Conservation (phyloP, 2,888 invertebrate genomes). For the Hermodice carunculata region DNA sequence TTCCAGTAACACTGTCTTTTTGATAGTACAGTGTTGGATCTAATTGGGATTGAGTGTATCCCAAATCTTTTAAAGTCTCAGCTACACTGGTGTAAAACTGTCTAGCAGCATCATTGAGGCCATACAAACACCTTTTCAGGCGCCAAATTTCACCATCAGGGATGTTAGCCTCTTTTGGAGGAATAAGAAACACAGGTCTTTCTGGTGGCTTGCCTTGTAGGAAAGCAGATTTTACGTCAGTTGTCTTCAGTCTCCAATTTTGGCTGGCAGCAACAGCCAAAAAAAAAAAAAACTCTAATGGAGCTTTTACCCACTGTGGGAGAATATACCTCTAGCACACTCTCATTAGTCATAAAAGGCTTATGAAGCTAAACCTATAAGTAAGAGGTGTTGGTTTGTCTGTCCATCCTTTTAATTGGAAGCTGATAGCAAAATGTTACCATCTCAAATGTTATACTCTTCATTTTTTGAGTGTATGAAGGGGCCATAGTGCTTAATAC, state of each 20-base stretch:
- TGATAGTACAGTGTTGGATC: constrained; percentile 41
- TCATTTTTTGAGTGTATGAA: too few species aligned
- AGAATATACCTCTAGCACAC: too few species aligned
- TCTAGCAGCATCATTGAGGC: constrained; percentile 38
- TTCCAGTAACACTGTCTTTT: constrained; percentile 10
- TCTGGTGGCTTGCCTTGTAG: constrained; percentile 37
- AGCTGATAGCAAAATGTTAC: too few species aligned
- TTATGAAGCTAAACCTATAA: too few species aligned
- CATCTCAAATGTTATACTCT: too few species aligned
- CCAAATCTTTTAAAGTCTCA: constrained; percentile 32
- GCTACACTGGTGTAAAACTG: constrained; percentile 41
- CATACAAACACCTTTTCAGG: constrained; percentile 40
- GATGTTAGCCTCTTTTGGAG: constrained; percentile 32
- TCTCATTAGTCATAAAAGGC: too few species aligned
- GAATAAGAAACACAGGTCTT: constrained; percentile 33
- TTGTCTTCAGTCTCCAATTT: constrained; percentile 40
- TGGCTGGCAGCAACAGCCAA: constrained; percentile 30
- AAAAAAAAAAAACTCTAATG: too few species aligned
- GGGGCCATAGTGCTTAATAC: too few species aligned
- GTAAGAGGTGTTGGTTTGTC: too few species aligned
- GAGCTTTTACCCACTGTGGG: too few species aligned
- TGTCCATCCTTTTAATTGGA: too few species aligned
- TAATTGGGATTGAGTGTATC: constrained; percentile 33
- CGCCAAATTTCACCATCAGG: constrained; percentile 32
- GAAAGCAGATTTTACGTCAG: constrained; percentile 44